These are phyloP conservation scores for Neomicropteryx cornuta DNA, from an alignment of 1,140 invertebrate genomes.

Conservation along the genomic window DNA sequence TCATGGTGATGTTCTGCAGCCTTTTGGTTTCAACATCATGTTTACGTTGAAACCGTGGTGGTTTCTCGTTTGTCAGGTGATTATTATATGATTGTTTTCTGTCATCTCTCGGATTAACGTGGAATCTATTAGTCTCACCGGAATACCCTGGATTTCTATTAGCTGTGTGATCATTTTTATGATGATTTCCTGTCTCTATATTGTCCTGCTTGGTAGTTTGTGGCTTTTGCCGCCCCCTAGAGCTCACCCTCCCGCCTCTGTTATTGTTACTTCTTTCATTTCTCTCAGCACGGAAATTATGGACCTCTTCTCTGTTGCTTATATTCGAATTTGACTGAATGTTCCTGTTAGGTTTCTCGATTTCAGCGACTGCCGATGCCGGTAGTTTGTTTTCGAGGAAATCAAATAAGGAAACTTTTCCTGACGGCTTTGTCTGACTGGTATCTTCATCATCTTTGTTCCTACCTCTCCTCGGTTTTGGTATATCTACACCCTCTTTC, in stretches of 20 bases:
- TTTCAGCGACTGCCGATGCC: slow-evolving; percentile 40
- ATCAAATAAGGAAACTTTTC: slow-evolving; percentile 76
- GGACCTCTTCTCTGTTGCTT: slow-evolving; percentile 12
- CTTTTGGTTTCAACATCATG: slow-evolving; percentile 36
- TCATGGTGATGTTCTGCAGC: slow-evolving; percentile 17
- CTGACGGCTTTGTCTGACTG: slow-evolving; percentile 61
- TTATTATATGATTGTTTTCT: slow-evolving; percentile 26
- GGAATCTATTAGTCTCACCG: too few species aligned
- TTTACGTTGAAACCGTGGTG: slow-evolving; percentile 38
- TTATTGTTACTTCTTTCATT: slow-evolving; percentile 19
- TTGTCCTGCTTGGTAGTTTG: too few species aligned
- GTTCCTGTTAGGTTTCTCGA: slow-evolving; percentile 18
- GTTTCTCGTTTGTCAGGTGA: slow-evolving; percentile 34
- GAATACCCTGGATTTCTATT: too few species aligned
- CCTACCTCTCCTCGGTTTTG: slow-evolving; percentile 38
- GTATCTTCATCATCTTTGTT: slow-evolving; percentile 46
- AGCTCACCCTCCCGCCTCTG: too few species aligned
- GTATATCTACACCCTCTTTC: slow-evolving; percentile 25
- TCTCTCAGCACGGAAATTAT: slow-evolving; percentile 22
- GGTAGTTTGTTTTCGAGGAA: slow-evolving; percentile 77
- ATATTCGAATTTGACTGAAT: slow-evolving; percentile 13
- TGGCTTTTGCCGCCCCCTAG: too few species aligned
- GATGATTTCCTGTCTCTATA: too few species aligned
- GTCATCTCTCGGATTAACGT: slow-evolving; percentile 23
- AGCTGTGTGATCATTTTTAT: too few species aligned